Conservation (phyloP, 2,113 vertebrate species). For the Psittacula cyanocephala region DNA sequence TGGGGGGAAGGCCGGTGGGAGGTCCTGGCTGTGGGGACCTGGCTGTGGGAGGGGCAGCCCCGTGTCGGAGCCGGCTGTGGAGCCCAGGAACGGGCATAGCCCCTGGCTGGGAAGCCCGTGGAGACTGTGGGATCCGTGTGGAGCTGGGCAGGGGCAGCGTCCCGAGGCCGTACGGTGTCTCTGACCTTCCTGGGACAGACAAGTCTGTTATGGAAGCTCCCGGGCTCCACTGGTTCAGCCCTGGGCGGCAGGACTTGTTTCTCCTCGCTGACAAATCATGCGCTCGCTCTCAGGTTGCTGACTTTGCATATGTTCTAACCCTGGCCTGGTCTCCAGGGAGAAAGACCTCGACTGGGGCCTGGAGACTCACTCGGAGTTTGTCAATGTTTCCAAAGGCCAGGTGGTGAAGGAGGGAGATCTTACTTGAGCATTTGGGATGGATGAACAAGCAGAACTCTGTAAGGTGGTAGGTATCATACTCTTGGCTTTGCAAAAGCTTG, state of each 20-base stretch:
- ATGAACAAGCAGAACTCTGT: slow-evolving; percentile 92
- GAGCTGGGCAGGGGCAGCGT: rapidly evolving
- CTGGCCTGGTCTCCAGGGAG: slow-evolving; percentile 73
- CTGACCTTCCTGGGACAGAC: too few relatives aligned
- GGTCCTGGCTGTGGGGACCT: not conserved
- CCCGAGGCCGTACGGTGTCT: rapidly evolving
- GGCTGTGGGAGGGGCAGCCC: not conserved
- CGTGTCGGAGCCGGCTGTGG: not conserved
- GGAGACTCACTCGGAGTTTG: slow-evolving; percentile 90
- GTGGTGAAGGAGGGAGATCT: slow-evolving; percentile 92
- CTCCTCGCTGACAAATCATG: rapidly evolving
- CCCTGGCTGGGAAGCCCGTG: rapidly evolving
- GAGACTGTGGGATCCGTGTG: too few relatives aligned
- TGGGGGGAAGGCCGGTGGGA: not conserved
- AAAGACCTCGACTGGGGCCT: slow-evolving; percentile 94
- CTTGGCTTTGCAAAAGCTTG: not conserved
- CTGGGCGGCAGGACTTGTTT: not conserved
- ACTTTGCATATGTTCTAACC: not conserved
- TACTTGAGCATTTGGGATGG: slow-evolving; percentile 85
- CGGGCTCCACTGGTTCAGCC: not conserved
- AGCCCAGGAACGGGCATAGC: rapidly evolving
- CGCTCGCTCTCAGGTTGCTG: not conserved
- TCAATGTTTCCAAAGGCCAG: slow-evolving; percentile 95
- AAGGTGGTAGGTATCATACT: slow-evolving; percentile 77
- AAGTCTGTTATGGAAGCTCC: rapidly evolving